Conservation (phyloP, 1,140 invertebrate species). For the Ostrea edulis region DNA sequence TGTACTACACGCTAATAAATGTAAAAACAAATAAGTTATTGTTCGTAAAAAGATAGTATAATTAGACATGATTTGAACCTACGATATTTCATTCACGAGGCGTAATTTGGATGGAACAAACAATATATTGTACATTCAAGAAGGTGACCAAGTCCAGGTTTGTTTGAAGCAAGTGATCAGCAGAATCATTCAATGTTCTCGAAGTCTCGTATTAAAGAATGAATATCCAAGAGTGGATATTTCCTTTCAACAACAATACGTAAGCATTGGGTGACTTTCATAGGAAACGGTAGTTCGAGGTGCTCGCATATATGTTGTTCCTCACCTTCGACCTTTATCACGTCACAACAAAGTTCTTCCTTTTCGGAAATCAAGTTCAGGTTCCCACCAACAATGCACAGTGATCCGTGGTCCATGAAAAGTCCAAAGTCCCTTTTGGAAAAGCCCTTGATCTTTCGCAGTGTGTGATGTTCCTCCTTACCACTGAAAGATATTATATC, state of each 20-base stretch:
- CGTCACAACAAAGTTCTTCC: no score
- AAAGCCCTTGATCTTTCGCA: constrained; percentile 31
- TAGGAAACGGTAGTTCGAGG: constrained; percentile 40
- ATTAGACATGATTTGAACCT: no score
- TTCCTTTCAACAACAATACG: constrained; percentile 41
- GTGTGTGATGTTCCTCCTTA: constrained; percentile 33
- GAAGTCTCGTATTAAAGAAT: constrained; percentile 33
- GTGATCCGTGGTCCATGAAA: neutral
- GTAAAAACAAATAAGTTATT: no score
- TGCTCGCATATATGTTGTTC: neutral
- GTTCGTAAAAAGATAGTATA: no score
- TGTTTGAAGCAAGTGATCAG: no score
- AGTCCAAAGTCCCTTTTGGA: constrained; percentile 48
- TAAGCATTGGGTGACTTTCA: constrained; percentile 40
- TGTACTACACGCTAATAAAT: no score
- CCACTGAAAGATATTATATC: constrained; percentile 50
- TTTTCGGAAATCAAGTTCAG: no score
- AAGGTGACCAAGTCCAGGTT: neutral
- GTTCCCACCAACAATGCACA: constrained; percentile 46
- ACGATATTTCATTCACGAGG: no score
- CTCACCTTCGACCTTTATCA: neutral
- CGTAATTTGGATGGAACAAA: no score
- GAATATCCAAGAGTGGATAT: constrained; percentile 38
- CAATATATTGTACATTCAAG: neutral
- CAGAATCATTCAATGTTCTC: neutral